Conservation (phyloP, 2,113 vertebrate species). For the Callionymus lyra region DNA sequence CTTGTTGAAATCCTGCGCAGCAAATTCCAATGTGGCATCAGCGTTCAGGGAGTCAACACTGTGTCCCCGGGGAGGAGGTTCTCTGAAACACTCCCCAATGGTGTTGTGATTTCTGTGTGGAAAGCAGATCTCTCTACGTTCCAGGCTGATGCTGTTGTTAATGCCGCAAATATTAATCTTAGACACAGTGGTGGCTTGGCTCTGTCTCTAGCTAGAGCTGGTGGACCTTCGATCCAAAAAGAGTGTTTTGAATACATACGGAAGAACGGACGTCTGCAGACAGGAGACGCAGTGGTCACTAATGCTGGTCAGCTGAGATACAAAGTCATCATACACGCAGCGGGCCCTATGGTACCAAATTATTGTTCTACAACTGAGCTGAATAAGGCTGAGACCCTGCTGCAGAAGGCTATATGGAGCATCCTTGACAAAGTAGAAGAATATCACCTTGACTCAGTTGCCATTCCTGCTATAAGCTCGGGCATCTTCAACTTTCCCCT, state of each 20-base stretch:
- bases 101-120: conserved; percentile 70
- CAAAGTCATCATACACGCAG: conserved; percentile 73
- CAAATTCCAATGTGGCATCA: conserved; percentile 66
- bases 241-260: conserved; percentile 25
- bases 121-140: conserved; percentile 76
- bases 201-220: conserved; percentile 58
- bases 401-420: conserved; percentile 27
- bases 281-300: conserved; percentile 49
- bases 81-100: conserved; percentile 13
- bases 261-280: accelerated
- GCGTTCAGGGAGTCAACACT: conserved; percentile 14
- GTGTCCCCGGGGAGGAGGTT: conserved; percentile 38
- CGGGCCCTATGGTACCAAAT: conserved; percentile 55
- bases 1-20: conserved; percentile 50
- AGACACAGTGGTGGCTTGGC: conserved; percentile 70
- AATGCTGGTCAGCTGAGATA: conserved; percentile 65
- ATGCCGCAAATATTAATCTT: conserved; percentile 71
- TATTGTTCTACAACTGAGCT: accelerated
- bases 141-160: conserved; percentile 71
- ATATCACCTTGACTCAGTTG: conserved; percentile 42
- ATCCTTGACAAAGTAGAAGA: conserved; percentile 36
- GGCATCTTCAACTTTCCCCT: conserved; percentile 77
- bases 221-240: conserved; percentile 63
- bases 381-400: accelerated
- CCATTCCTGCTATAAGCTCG: conserved; percentile 86